A percentile compares a stretch with the other conserved stretches of the same genome.
Evolutionary conservation across 2,888 invertebrate genomes (phyloP).

Genomic region (Polydesmus complanatus): DNA sequence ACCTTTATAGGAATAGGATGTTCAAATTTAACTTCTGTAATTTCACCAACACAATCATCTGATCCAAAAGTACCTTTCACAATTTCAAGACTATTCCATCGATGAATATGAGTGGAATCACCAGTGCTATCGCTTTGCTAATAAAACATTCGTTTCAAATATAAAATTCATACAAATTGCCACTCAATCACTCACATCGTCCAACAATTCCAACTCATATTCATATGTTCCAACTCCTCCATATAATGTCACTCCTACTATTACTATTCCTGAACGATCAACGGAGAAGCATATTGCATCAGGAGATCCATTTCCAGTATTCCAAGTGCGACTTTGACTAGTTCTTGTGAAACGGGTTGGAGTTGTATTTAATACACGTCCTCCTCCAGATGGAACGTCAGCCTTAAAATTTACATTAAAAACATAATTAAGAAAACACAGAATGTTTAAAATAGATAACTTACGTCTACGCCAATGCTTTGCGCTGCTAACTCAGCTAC

Average conservation of each 20-base stretch:
- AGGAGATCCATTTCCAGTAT: slow-evolving; percentile 89
- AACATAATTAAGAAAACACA: not conserved
- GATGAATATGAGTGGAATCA: slow-evolving; percentile 31
- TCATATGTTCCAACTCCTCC: slow-evolving; percentile 78
- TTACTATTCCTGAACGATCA: slow-evolving; percentile 71
- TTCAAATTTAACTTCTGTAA: slow-evolving; percentile 80
- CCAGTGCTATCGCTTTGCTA: slow-evolving; percentile 24
- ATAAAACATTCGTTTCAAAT: not conserved
- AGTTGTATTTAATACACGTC: slow-evolving; percentile 67
- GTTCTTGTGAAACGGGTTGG: slow-evolving; percentile 81
- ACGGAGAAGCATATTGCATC: slow-evolving; percentile 93
- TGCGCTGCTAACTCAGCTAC: slow-evolving; percentile 75
- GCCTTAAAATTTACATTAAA: slow-evolving; percentile 33
- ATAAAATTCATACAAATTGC: not conserved
- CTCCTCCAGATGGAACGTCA: slow-evolving; percentile 52
- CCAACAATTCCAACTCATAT: slow-evolving; percentile 78
- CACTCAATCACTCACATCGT: slow-evolving; percentile 43
- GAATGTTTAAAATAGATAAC: slow-evolving; percentile 21
- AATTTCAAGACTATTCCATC: slow-evolving; percentile 75
- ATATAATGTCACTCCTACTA: slow-evolving; percentile 81
- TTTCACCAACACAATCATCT: slow-evolving; percentile 64
- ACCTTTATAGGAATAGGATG: slow-evolving; percentile 73
- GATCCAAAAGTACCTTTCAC: slow-evolving; percentile 69
- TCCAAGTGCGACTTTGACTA: slow-evolving; percentile 84
- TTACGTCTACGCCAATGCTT: slow-evolving; percentile 57